Percentiles rank a stretch among this genome's conserved stretches.
These are phyloP conservation scores for Phataginus tricuspis DNA, from an alignment of 2,797 vertebrate genomes.

Conservation along the genomic window DNA sequence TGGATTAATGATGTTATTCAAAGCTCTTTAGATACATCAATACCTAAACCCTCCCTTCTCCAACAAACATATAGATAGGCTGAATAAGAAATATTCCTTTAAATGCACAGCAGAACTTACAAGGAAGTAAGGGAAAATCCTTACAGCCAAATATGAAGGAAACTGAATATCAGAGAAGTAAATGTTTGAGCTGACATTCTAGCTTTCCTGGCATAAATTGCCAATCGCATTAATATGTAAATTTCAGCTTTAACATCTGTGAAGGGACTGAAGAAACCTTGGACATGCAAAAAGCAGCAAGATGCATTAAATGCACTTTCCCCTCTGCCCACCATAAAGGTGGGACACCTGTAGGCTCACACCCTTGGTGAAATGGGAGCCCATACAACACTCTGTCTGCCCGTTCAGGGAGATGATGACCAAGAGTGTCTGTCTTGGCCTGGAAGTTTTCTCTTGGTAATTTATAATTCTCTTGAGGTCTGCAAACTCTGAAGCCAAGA, in stretches of 20 bases:
- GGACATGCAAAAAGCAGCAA: neutral
- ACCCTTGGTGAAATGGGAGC: neutral
- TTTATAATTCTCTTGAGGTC: neutral
- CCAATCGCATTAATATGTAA: neutral
- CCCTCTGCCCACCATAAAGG: neutral
- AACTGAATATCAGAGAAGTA: neutral
- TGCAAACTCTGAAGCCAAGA: neutral
- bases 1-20: neutral
- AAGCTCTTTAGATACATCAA: neutral
- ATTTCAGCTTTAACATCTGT: neutral
- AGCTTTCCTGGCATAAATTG: neutral
- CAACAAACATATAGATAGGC: slow-evolving; percentile 9
- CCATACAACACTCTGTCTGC: neutral
- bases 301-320: neutral
- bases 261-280: neutral
- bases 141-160: neutral
- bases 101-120: neutral
- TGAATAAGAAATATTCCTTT: neutral
- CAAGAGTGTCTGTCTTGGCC: neutral
- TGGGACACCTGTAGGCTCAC: neutral
- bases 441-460: neutral
- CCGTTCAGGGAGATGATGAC: neutral
- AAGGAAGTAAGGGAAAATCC: neutral
- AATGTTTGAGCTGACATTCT: too few relatives aligned
- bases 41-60: neutral